A percentile compares a stretch with the other conserved stretches of the same genome.
These are phyloP conservation scores for Steromphala cineraria DNA, from an alignment of 2,888 invertebrate genomes.

Conservation along the genomic window DNA sequence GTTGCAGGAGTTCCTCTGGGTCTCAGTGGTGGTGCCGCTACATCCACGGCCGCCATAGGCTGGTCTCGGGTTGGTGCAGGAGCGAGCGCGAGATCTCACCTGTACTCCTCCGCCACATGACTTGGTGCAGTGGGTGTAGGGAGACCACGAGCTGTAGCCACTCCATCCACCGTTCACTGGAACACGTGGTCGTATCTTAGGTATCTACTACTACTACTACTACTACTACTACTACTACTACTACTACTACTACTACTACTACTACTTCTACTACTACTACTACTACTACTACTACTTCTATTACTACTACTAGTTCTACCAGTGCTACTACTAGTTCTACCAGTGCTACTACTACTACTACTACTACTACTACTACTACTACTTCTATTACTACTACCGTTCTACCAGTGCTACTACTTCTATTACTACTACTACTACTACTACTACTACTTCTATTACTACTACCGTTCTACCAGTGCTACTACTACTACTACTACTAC, in stretches of 20 bases:
- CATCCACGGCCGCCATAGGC: constrained; percentile 5
- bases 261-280: no score
- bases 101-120: neutral
- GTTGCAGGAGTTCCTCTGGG: constrained; percentile 13
- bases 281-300: no score
- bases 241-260: no score
- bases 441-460: no score
- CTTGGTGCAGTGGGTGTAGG: neutral
- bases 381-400: no score
- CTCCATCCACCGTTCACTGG: constrained; percentile 20
- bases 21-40: neutral
- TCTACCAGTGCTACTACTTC: no score
- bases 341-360: no score
- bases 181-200: neutral
- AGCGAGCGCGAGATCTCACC: neutral
- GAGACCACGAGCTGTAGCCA: neutral
- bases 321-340: no score
- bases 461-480: no score
- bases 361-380: neutral
- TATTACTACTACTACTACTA: neutral
- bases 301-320: no score
- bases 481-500: no score
- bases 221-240: no score
- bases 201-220: neutral
- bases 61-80: constrained; percentile 1